Evolutionary conservation across 2,113 vertebrate species (phyloP).

Genomic region (Mormyrus lacerda): DNA sequence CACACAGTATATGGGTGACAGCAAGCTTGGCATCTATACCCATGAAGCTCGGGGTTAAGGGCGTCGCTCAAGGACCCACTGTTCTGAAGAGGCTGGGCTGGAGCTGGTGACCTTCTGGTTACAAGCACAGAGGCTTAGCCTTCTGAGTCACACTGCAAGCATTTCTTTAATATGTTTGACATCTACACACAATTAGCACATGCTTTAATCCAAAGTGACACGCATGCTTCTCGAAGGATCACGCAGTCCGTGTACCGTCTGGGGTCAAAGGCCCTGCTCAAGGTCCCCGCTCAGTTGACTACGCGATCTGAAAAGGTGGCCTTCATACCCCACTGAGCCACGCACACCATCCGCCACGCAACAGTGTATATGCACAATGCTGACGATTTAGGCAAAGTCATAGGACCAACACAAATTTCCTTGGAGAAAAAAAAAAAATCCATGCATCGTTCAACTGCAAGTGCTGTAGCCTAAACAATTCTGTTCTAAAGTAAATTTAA

Average conservation of each 20-base stretch:
- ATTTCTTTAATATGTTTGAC: neutral
- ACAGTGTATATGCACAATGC: neutral
- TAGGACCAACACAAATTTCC: neutral
- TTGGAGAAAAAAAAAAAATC: neutral
- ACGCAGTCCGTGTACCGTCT: neutral
- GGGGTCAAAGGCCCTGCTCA: neutral
- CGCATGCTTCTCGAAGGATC: neutral
- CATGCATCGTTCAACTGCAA: neutral
- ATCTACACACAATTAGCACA: neutral
- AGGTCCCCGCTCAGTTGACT: neutral
- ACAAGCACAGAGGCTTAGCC: neutral
- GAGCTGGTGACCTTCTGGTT: neutral
- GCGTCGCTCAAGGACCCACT: neutral
- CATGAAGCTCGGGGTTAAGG: neutral
- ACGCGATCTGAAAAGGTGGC: neutral
- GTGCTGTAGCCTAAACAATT: too few species aligned
- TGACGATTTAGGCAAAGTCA: neutral
- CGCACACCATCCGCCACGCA: neutral
- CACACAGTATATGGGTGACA: neutral
- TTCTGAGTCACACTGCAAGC: neutral
- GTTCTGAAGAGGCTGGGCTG: neutral
- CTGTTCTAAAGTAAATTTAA: neutral
- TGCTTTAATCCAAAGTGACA: neutral
- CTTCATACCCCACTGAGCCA: neutral
- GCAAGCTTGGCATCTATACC: neutral